Conservation (phyloP, 2,113 vertebrate genomes). For the Pseudopipra pipra region DNA sequence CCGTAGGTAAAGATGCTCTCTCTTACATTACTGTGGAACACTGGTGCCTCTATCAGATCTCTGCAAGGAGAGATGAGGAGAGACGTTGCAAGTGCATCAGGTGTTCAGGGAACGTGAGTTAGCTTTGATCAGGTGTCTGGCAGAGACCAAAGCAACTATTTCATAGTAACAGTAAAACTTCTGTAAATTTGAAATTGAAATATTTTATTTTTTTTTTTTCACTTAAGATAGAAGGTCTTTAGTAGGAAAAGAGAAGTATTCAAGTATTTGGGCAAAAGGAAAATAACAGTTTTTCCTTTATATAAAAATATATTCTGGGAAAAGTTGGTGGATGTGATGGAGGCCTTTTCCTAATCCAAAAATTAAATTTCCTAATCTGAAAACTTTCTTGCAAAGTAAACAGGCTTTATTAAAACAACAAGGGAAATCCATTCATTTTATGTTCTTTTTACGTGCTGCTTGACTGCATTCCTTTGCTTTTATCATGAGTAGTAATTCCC, state of each 20-base stretch:
- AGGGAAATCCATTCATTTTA: neutral
- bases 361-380: neutral
- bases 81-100: neutral
- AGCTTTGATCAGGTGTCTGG: neutral
- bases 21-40: neutral
- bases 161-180: neutral
- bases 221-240: neutral
- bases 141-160: neutral
- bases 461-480: neutral
- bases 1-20: neutral
- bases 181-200: neutral
- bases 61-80: neutral
- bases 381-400: neutral
- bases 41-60: neutral
- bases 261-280: neutral
- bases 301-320: neutral
- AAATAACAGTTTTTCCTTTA: neutral
- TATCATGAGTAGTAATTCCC: neutral
- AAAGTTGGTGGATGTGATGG: neutral
- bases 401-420: neutral
- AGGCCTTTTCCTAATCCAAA: neutral
- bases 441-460: neutral
- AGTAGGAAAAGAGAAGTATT: neutral
- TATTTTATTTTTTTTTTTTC: neutral
- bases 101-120: neutral